Conservation (phyloP, 2,113 vertebrate species). For the Sinocyclocheilus anshuiensis region DNA sequence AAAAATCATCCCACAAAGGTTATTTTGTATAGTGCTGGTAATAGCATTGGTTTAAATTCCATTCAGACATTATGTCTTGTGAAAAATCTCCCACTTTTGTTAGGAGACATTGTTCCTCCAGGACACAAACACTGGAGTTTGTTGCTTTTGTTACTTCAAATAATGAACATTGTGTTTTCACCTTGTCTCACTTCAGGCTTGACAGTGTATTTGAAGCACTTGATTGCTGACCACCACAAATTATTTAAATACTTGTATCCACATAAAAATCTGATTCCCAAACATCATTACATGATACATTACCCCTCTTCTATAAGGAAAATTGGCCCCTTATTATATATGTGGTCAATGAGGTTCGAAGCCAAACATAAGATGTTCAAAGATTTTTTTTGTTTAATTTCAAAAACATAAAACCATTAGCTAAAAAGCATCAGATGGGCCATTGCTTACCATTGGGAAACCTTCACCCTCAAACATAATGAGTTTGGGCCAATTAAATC, state of each 20-base stretch:
- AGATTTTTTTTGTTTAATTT: background rate
- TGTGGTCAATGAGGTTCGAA: background rate
- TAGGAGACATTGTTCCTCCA: constrained; percentile 46
- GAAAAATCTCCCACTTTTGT: constrained; percentile 31
- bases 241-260: no score
- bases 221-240: no score
- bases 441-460: no score
- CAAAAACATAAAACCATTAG: background rate
- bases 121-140: constrained; percentile 46
- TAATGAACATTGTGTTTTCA: background rate
- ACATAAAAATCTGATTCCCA: no score
- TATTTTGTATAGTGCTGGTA: background rate
- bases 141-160: background rate
- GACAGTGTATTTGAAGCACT: no score
- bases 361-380: constrained; percentile 2
- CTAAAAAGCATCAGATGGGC: background rate
- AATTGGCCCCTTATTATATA: background rate
- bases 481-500: no score
- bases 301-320: constrained; percentile 3
- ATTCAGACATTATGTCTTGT: background rate
- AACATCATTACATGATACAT: background rate
- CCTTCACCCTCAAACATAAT: background rate
- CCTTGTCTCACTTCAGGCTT: background rate
- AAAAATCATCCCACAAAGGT: constrained; percentile 33
- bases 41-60: background rate